phyloP scores from a whole-genome alignment of 2,797 vertebrate genomes.

The Sebastes umbrosus region DNA sequence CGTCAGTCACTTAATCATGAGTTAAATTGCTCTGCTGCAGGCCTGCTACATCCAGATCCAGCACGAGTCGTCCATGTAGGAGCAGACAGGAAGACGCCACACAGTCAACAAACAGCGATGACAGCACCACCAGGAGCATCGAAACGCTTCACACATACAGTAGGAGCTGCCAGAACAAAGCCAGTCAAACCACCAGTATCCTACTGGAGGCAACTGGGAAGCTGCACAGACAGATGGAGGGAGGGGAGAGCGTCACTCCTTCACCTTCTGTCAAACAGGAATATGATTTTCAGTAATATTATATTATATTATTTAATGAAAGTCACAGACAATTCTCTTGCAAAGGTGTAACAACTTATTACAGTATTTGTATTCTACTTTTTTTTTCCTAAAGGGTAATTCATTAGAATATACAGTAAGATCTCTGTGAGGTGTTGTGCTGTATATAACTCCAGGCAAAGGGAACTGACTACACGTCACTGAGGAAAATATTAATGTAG shows the following conservation, averaged over 20 bases:
- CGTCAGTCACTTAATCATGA: neutral
- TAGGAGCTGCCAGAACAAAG: constrained; percentile 4
- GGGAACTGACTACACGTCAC: neutral
- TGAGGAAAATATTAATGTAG: neutral
- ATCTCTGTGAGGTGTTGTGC: neutral
- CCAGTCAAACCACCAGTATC: neutral
- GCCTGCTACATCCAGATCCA: constrained; percentile 97
- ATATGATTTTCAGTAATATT: neutral
- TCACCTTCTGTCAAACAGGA: neutral
- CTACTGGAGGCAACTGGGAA: neutral
- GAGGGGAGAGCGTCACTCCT: too few species aligned
- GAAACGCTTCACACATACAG: neutral
- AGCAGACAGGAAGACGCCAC: neutral
- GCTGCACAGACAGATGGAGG: neutral
- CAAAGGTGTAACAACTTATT: neutral
- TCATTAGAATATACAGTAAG: neutral
- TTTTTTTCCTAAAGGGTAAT: neutral
- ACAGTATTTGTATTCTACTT: neutral
- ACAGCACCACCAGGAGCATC: neutral
- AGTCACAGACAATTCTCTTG: neutral
- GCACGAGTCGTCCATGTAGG: constrained; percentile 88
- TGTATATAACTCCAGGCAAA: neutral
- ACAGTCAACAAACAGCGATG: neutral
- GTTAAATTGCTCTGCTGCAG: constrained; percentile 65
- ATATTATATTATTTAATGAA: neutral